Conservation (phyloP, 2,888 invertebrate genomes). For the Tachina grossa region DNA sequence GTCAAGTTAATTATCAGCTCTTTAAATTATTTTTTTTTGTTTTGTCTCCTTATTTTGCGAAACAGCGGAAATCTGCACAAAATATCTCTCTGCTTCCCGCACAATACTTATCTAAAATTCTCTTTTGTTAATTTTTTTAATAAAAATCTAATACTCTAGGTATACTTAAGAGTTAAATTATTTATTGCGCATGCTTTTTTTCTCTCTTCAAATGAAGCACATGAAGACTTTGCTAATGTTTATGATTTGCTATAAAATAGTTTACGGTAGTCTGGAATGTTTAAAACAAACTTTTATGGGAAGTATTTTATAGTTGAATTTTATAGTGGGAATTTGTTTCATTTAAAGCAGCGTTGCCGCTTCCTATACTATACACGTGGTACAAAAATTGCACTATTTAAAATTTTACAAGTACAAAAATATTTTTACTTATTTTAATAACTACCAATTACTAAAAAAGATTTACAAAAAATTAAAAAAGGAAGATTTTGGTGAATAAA, state of each 20-base stretch:
- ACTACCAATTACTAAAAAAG: no score
- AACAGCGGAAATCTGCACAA: slow-evolving; percentile 30
- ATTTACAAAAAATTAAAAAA: no score
- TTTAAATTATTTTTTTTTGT: neutral
- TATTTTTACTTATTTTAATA: no score
- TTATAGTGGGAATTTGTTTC: neutral
- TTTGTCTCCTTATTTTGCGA: neutral
- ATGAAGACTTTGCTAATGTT: neutral
- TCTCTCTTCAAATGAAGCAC: slow-evolving; percentile 10
- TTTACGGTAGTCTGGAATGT: neutral
- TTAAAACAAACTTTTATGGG: no score
- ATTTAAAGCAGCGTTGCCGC: neutral
- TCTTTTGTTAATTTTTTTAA: neutral
- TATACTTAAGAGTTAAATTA: neutral
- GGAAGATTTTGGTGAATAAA: no score
- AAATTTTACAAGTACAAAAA: no score
- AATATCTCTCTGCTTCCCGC: neutral
- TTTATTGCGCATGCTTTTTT: slow-evolving; percentile 30
- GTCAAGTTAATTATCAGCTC: neutral
- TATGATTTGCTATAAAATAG: slow-evolving; percentile 24
- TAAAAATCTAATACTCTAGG: neutral
- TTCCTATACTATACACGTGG: no score
- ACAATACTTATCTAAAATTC: slow-evolving; percentile 43
- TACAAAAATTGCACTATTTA: no score
- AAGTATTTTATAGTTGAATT: neutral